Evolutionary conservation across 2,888 invertebrate species (phyloP), one percentile per base, ranked within the genome.

Genomic region (Nomada flava): DNA sequence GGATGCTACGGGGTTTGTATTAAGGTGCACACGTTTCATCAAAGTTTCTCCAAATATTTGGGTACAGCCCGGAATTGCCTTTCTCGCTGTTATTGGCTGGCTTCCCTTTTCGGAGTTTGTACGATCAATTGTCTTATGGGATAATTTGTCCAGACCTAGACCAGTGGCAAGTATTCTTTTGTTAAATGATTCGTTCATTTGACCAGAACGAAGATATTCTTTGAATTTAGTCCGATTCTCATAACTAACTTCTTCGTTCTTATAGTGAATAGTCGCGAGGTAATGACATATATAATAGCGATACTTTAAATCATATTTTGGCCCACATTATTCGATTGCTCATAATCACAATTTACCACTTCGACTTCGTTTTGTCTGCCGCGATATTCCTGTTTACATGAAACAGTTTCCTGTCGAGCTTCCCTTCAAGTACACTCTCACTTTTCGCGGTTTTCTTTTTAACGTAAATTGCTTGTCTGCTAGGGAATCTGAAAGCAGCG

Each of bases 1-100:
- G 64, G 71, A 47, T 20, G 44, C 29, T 26, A 50, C 36, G 52
- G n/a, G 36, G 11, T 13, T 75, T 26, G 69, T 47, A 53, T 67
- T 65, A 29, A 74, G n/a, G 50, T 50, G 55, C 64, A 36, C 63
- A 29, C 57, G 36, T 60, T 29, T 47, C 73, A 42, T 71, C 72
- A 72, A 62, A 75, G 60, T 72, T 75, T 71, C 50, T 13, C 20
- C 26, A 20, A 42, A 59, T 60, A 50, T 69, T 75, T 70, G n/a
- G 15, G 29, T 15, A 50, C 47, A 15, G 42, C 50, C 63, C 36
- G 23, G 18, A 64, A 57, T 50, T 50, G 55, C 2, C 55, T 74
- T 20, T n/a, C 18, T 47, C 75, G 10, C n/a, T n/a, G 55, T 13
- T 15, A 53, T 60, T 60, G 10, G 26, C 18, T 0, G 11, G 5